These are phyloP conservation scores for Carassius carassius DNA, from an alignment of 2,113 vertebrate species.

Conservation along the genomic window DNA sequence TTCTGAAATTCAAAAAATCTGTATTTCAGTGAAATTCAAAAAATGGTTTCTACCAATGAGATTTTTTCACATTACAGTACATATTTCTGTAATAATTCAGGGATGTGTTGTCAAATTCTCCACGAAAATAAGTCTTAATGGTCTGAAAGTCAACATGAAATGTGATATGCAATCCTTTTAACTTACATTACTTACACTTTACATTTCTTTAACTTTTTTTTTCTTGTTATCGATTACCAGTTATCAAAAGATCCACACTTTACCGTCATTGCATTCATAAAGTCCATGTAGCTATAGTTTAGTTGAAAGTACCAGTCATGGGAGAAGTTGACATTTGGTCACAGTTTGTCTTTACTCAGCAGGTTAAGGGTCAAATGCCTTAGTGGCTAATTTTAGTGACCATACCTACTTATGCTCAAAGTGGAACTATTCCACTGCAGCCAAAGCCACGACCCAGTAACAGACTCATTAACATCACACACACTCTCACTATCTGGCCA, in stretches of 20 bases:
- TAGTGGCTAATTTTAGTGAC: conserved; percentile 70
- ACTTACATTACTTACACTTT: too few relatives aligned
- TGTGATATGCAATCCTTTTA: neutral
- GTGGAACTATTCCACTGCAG: conserved; percentile 67
- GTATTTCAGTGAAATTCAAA: neutral
- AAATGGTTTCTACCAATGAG: neutral
- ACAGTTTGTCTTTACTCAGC: conserved; percentile 34
- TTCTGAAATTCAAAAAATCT: too few relatives aligned
- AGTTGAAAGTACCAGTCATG: neutral
- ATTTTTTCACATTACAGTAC: neutral
- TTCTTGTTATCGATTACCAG: neutral
- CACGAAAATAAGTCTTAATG: neutral
- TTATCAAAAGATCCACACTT: neutral
- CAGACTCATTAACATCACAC: conserved; percentile 51
- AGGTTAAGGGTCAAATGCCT: conserved; percentile 68
- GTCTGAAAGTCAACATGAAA: neutral
- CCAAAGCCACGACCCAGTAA: conserved; percentile 72
- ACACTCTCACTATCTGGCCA: neutral
- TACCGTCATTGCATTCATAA: neutral
- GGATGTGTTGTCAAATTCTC: neutral
- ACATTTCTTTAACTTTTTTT: neutral
- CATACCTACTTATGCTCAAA: conserved; percentile 69
- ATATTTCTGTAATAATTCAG: neutral
- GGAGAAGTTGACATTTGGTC: conserved; percentile 53
- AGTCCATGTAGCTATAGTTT: neutral